Evolutionary conservation across 30 jellyfish, hydroid and myxozoan species (phyloP).

Genomic region (Aurelia coerulea): DNA sequence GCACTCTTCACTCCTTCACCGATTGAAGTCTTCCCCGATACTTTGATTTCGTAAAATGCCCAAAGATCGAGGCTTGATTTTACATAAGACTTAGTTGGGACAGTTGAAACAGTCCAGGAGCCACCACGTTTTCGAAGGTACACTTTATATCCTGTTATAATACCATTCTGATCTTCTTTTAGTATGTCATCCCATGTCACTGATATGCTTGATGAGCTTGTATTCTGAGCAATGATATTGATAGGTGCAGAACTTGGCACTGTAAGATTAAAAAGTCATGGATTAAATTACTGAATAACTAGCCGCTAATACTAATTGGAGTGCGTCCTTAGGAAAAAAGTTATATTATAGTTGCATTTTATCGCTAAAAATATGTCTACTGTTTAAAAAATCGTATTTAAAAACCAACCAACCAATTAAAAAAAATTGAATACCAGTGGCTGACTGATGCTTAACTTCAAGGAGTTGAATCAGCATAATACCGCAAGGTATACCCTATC

Average conservation of each 20-base stretch:
- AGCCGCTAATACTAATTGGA: no score
- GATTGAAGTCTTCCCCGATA: conserved; percentile 53
- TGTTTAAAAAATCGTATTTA: no score
- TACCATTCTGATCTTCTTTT: conserved; percentile 50
- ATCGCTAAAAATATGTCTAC: no score
- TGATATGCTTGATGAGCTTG: conserved; percentile 24
- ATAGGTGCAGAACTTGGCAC: conserved; percentile 51
- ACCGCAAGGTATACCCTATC: no score
- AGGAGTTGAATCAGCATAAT: no score
- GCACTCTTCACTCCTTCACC: conserved; percentile 51
- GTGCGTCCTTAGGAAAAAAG: no score
- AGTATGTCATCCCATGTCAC: conserved; percentile 47
- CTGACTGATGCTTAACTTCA: no score
- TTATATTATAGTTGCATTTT: no score
- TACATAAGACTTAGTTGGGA: conserved; percentile 1
- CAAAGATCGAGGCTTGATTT: conserved; percentile 43
- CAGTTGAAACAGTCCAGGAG: no score
- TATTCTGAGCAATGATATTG: conserved; percentile 19
- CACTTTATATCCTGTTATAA: conserved; percentile 39
- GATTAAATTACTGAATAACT: no score
- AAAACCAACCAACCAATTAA: no score
- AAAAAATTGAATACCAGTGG: no score
- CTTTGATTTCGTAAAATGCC: conserved; percentile 47
- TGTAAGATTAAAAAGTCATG: background rate
- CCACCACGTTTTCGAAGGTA: conserved; percentile 1